A percentile compares a stretch with the other conserved stretches of the same genome.
Evolutionary conservation across 2,113 vertebrate species (phyloP).

Genomic region (Tetrao urogallus): DNA sequence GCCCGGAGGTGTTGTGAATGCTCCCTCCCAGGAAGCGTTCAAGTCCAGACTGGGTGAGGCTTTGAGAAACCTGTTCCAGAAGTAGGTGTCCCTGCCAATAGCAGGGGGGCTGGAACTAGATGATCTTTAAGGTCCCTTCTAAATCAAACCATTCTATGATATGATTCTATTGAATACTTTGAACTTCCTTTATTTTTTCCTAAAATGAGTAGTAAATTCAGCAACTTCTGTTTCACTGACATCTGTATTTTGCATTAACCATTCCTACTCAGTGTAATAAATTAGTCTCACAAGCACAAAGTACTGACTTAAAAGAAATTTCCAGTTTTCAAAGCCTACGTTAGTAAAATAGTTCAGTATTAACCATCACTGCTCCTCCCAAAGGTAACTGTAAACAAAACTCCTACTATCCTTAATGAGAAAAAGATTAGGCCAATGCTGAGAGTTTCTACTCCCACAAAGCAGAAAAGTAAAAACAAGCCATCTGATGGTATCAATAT

Average conservation of each 20-base stretch:
- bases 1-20: no score
- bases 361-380: neutral
- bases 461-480: neutral
- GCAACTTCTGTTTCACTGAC: neutral
- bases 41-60: no score
- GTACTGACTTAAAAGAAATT: neutral
- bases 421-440: neutral
- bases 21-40: no score
- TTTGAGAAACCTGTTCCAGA: no score
- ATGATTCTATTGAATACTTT: neutral
- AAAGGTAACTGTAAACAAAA: neutral
- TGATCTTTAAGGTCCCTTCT: no score
- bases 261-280: neutral
- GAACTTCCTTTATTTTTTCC: neutral
- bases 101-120: no score
- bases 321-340: neutral
- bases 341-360: neutral
- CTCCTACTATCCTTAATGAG: neutral
- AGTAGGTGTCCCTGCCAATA: no score
- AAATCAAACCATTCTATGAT: no score
- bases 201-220: neutral
- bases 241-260: neutral
- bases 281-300: neutral
- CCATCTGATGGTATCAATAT: neutral
- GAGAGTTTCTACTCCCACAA: neutral